Base-by-base conservation (phyloP, 2,113 vertebrate genomes). In the Semnornis frantzii region DNA sequence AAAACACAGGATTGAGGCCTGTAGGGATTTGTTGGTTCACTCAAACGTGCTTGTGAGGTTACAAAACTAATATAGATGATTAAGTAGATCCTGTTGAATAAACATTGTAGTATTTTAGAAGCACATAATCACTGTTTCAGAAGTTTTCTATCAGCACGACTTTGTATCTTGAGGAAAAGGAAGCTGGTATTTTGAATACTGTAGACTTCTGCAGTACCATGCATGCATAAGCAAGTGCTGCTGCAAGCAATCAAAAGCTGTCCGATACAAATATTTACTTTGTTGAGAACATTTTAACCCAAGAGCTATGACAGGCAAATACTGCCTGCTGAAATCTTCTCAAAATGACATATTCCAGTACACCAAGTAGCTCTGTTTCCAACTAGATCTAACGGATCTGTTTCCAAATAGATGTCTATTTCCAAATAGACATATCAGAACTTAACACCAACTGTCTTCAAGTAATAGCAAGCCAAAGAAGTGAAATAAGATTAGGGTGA, bases 221-320 rank as follows among this genome's bases (percentile, higher is more conserved):
- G 87, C 44, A 86, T 83, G 78, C 80, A 52, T 42, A 86, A 94
- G 54, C 58, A 83, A 94, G 65, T 30, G 44, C 76, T 90, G 85
- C 80, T 94, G 80, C 54, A 62, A 84, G 80, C 73, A 84, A 28
- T 27, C 27, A 33, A 79, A 83, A 86, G 37, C n/a, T 27, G 57
- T 63, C 63, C 39, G 55, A 20, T 13, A 25, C 34, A 78, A 90
- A 64, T 76, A 82, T 86, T 88, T 81, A 90, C 73, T 81, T 83
- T 58, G 16, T 9, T 65, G 62, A 75, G 52, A 90, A 58, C 17
- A 55, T 81, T 77, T 82, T 83, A 89, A 62, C 62, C 33, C 17
- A 44, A 91, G 48, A 87, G 48, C 62, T 60, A 37, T 66, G 64
- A 60, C 19, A 68, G 48, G 60, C 48, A 93, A 83, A 72, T 58